These are phyloP conservation scores for Microchrysa polita DNA, from an alignment of 2,888 invertebrate species.

Conservation along the genomic window DNA sequence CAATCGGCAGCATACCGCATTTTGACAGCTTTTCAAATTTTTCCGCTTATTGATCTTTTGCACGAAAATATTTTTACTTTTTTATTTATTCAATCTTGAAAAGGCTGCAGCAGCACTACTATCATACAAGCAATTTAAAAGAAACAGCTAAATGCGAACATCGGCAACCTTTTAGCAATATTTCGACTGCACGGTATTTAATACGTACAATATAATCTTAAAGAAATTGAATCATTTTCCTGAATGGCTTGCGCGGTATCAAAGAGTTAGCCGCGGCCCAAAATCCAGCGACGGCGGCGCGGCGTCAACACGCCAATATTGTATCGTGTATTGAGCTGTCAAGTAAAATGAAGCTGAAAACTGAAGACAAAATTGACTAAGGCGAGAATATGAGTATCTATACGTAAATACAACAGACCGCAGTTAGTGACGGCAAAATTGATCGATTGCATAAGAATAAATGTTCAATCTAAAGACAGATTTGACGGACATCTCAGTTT, in stretches of 20 bases:
- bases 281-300: too few relatives aligned
- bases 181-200: not conserved
- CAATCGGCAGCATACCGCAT: not conserved
- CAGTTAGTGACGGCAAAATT: not conserved
- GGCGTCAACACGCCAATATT: not conserved
- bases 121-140: too few relatives aligned
- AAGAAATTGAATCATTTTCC: too few relatives aligned
- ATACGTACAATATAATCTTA: too few relatives aligned
- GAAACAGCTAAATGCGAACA: not conserved
- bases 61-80: slow-evolving; percentile 18
- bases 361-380: not conserved
- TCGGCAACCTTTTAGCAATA: not conserved
- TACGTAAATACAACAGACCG: too few relatives aligned
- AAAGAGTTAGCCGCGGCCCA: slow-evolving; percentile 4
- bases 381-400: too few relatives aligned
- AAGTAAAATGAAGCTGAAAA: not conserved
- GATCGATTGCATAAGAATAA: slow-evolving; percentile 19
- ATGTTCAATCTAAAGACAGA: not conserved
- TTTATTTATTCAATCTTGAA: not conserved
- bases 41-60: slow-evolving; percentile 18
- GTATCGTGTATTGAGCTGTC: slow-evolving; percentile 14
- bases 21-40: slow-evolving; percentile 9
- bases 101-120: too few relatives aligned
- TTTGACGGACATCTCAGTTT: slow-evolving; percentile 1
- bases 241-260: not conserved